Evolutionary conservation across 1,140 invertebrate species (phyloP).

Genomic region (Acromyrmex heyeri): DNA sequence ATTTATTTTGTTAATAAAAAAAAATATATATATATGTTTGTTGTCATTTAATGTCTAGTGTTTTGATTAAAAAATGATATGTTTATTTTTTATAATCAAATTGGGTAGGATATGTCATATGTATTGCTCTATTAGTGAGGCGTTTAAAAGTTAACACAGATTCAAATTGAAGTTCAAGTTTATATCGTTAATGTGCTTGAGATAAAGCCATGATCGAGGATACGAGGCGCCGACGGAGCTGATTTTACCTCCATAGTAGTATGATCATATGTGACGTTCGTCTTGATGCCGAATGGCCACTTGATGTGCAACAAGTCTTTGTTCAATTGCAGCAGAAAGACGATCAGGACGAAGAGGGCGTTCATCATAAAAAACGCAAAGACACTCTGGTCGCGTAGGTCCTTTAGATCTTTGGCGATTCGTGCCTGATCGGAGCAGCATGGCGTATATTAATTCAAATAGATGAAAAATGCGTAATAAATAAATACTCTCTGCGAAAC

Average conservation of each 20-base stretch:
- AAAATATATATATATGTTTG: too few relatives aligned
- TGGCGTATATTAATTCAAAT: constrained; percentile 68
- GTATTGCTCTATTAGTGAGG: too few relatives aligned
- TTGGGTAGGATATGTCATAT: too few relatives aligned
- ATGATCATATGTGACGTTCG: constrained; percentile 96
- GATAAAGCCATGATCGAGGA: constrained; percentile 49
- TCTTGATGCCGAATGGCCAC: constrained; percentile 97
- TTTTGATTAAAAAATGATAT: too few relatives aligned
- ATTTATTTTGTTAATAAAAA: too few relatives aligned
- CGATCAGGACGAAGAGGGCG: constrained; percentile 98
- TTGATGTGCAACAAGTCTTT: constrained; percentile 97
- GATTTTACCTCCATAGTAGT: constrained; percentile 94
- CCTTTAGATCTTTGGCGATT: constrained; percentile 96
- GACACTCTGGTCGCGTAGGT: constrained; percentile 96
- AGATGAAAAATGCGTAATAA: background rate
- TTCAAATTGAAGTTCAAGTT: background rate
- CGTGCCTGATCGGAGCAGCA: constrained; percentile 90
- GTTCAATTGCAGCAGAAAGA: constrained; percentile 98
- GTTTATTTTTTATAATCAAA: too few relatives aligned
- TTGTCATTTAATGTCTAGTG: too few relatives aligned
- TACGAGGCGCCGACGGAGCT: constrained; percentile 78
- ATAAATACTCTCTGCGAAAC: background rate
- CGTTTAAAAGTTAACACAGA: too few relatives aligned
- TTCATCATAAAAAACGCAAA: constrained; percentile 99
- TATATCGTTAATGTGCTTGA: background rate